Conservation (phyloP, 2,113 vertebrate genomes). For the Coturnix japonica region DNA sequence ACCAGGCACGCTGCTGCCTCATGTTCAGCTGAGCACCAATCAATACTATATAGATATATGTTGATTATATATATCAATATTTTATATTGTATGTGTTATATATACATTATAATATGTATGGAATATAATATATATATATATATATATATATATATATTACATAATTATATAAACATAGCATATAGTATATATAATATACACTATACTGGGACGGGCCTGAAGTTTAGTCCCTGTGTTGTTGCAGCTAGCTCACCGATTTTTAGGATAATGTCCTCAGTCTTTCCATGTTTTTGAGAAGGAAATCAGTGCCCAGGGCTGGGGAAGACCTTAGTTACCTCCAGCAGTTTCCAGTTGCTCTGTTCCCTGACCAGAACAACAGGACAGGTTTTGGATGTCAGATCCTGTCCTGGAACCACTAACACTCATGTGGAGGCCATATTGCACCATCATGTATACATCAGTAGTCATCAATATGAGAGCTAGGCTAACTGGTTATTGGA, state of each 20-base stretch:
- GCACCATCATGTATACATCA: not conserved
- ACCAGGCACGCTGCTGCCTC: too few relatives aligned
- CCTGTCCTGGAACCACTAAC: not conserved
- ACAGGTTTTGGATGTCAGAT: not conserved
- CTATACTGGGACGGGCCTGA: not conserved
- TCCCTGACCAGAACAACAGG: not conserved
- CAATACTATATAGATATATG: too few relatives aligned
- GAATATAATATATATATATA: too few relatives aligned
- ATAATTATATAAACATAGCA: too few relatives aligned
- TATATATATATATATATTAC: too few relatives aligned
- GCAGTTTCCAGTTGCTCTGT: not conserved
- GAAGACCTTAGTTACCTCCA: not conserved
- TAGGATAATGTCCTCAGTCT: not conserved
- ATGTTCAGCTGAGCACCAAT: too few relatives aligned
- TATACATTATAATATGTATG: too few relatives aligned
- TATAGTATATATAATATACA: too few relatives aligned
- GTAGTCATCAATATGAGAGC: not conserved
- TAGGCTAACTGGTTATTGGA: not conserved
- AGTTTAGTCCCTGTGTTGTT: not conserved
- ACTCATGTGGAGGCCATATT: not conserved
- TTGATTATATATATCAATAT: too few relatives aligned
- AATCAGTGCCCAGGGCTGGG: accelerated
- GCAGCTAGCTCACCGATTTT: not conserved
- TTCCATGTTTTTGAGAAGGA: accelerated
- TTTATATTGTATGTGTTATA: too few relatives aligned